These are phyloP conservation scores for Aptenodytes patagonicus DNA, from an alignment of 2,113 vertebrate species.

Conservation along the genomic window DNA sequence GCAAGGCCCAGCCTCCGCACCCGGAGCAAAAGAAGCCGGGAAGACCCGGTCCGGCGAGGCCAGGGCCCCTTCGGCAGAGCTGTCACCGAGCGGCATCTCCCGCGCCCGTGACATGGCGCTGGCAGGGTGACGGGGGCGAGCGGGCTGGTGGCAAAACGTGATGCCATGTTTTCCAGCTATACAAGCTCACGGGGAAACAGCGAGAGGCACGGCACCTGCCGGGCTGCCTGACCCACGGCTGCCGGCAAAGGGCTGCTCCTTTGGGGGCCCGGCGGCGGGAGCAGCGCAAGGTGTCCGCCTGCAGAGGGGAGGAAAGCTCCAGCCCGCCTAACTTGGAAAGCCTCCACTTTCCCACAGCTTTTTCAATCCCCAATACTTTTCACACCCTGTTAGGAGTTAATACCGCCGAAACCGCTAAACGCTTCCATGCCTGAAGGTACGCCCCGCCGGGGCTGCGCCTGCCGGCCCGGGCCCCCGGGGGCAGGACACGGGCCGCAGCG, in stretches of 20 bases:
- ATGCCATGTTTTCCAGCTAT: neutral
- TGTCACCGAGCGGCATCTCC: neutral
- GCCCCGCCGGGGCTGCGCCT: neutral
- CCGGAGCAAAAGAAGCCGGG: neutral
- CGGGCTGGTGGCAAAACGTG: neutral
- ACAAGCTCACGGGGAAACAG: neutral
- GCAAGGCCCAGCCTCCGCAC: neutral
- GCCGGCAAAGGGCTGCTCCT: neutral
- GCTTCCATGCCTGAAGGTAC: constrained; percentile 50
- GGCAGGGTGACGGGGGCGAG: neutral
- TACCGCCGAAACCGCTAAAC: constrained; percentile 61
- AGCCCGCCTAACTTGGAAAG: constrained; percentile 44
- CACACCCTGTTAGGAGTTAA: constrained; percentile 71
- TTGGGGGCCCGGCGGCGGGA: neutral
- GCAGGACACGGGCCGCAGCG: neutral
- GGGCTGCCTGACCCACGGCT: neutral
- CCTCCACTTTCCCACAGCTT: constrained; percentile 68
- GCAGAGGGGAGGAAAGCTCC: neutral
- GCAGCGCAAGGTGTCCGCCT: neutral
- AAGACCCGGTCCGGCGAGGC: rapidly evolving
- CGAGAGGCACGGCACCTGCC: neutral
- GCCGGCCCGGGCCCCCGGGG: too few species aligned
- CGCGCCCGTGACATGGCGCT: rapidly evolving
- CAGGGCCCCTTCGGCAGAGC: too few species aligned
- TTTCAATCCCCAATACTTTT: constrained; percentile 70